Evolutionary conservation across 2,797 vertebrate species (phyloP), one percentile per base, ranked within the genome.

Genomic region (Poecile montanus): DNA sequence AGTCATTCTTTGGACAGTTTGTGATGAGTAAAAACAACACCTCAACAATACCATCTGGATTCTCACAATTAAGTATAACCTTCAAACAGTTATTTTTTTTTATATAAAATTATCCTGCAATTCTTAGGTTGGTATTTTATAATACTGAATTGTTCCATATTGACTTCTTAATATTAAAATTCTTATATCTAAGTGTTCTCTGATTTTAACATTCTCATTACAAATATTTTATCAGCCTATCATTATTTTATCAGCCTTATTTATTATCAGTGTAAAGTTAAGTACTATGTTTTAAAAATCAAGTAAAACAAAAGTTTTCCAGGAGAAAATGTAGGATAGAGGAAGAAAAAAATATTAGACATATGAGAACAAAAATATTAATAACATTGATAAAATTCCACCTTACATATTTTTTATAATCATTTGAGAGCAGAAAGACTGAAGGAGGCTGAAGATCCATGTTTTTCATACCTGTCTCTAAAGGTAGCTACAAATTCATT

Each of bases 31-130:
- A 95, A 96, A 93, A 57, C 87, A 97, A 91, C 65, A 96, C 82
- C 53, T 93, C 66, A 85, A 34, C 61, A 89, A 82, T 34, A 68
- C 81, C 72, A 91, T 93, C 94, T 96, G 91, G 75, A 60, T 81
- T 62, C 18, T 90, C 63, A 81, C 94, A 95, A 96, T 93, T 96
- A 95, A 93, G 86, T 30, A 92, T 84, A 93, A 93, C 44, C 61
- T 94, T 95, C 70, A 95, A 81, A 26, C 19, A 82, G 51, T 38
- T 74, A 18, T 81, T 88, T 89, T 89, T 88, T 95, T 95, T 18
- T 67, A n/a, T 10, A 80, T 34, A 47, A 79, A 86, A 50, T 53
- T 73, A 5, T 72, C 44, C 18, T 67, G 21, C 8, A 78, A 13
- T 66, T 87, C 42, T 75, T 84, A 85, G 18, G 9, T 65, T 66